Conservation (phyloP, 2,888 invertebrate species). For the Heteromyza rotundicornis region DNA sequence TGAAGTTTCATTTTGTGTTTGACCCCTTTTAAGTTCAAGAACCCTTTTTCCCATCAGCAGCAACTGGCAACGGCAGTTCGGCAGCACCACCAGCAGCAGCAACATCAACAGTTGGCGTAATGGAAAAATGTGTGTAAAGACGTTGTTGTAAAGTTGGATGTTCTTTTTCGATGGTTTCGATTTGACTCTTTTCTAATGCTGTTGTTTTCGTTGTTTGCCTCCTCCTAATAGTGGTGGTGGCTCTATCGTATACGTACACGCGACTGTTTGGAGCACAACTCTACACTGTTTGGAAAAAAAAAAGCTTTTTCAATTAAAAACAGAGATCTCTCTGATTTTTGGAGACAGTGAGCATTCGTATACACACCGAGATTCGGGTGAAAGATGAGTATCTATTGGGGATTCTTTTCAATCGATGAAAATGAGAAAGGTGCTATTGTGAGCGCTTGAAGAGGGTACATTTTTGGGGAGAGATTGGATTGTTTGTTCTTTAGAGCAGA, state of each 20-base stretch:
- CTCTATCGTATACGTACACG: not conserved
- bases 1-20: conserved; percentile 54
- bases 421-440: too few relatives aligned
- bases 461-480: too few relatives aligned
- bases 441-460: too few relatives aligned
- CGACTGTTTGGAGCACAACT: not conserved
- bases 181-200: conserved; percentile 4
- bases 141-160: not conserved
- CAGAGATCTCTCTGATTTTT: not conserved
- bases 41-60: conserved; percentile 58
- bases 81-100: not conserved
- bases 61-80: too few relatives aligned
- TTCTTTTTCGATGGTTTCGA: not conserved
- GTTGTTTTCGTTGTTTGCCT: not conserved
- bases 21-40: conserved; percentile 62
- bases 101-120: not conserved
- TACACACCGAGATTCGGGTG: too few relatives aligned
- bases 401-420: too few relatives aligned
- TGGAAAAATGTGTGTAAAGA: not conserved
- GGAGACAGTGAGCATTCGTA: too few relatives aligned
- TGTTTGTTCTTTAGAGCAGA: too few relatives aligned
- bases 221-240: too few relatives aligned
- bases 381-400: too few relatives aligned
- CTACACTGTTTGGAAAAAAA: too few relatives aligned
- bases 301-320: not conserved